Evolutionary conservation across 1,140 invertebrate genomes (phyloP).

Genomic region (Drosophila nigrodunni): DNA sequence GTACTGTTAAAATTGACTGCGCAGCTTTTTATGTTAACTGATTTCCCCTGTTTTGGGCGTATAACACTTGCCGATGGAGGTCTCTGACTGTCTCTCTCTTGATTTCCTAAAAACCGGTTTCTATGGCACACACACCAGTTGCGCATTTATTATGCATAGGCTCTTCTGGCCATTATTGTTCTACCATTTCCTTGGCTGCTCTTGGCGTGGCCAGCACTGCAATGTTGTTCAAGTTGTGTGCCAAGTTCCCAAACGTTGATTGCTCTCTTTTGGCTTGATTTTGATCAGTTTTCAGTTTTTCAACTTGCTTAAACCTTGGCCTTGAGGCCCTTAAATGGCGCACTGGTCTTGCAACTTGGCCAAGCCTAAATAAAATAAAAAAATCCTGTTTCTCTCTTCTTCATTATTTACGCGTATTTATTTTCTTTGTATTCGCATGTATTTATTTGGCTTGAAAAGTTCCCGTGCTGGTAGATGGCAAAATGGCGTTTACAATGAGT

Average conservation of each 20-base stretch:
- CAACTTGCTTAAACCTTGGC: slow-evolving; percentile 75
- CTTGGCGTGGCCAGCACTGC: slow-evolving; percentile 25
- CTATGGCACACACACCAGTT: slow-evolving; percentile 75
- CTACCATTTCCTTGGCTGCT: slow-evolving; percentile 54
- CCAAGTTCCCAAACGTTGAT: slow-evolving; percentile 45
- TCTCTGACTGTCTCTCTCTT: slow-evolving; percentile 17
- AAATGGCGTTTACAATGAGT: slow-evolving; percentile 40
- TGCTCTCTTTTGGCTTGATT: slow-evolving; percentile 47
- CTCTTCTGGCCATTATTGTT: slow-evolving; percentile 43
- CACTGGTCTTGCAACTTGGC: slow-evolving; percentile 41
- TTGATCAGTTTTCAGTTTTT: slow-evolving; percentile 67
- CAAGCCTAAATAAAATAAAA: neutral
- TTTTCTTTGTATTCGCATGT: slow-evolving; percentile 9
- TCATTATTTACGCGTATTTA: slow-evolving; percentile 13
- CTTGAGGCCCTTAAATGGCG: slow-evolving; percentile 83
- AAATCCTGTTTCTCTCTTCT: slow-evolving; percentile 49
- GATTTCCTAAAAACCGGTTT: slow-evolving; percentile 73
- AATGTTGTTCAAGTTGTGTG: slow-evolving; percentile 24
- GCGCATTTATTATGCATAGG: slow-evolving; percentile 83
- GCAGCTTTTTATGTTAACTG: slow-evolving; percentile 66
- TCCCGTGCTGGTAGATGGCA: neutral
- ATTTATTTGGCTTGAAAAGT: slow-evolving; percentile 10
- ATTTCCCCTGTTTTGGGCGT: slow-evolving; percentile 47
- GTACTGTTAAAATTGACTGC: slow-evolving; percentile 40
- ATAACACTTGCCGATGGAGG: slow-evolving; percentile 58